A percentile compares a stretch with the other conserved stretches of the same genome.
These are phyloP conservation scores for Alsophila aescularia DNA, from an alignment of 2,888 invertebrate species.

Conservation along the genomic window DNA sequence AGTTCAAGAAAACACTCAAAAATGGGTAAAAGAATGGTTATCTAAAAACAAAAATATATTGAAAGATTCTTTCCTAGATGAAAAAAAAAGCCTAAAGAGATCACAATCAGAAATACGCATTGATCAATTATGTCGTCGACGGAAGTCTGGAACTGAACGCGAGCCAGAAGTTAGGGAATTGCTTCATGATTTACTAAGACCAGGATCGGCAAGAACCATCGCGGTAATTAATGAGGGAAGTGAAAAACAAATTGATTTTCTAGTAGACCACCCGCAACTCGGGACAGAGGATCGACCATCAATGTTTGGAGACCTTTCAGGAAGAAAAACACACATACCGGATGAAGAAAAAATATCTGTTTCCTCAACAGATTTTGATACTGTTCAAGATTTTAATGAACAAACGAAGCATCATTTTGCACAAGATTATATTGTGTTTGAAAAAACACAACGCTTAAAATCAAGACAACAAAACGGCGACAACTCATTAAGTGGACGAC, in stretches of 20 bases:
- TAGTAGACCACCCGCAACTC: not conserved
- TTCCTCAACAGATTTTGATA: not conserved
- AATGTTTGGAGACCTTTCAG: not conserved
- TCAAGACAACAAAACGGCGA: conserved; percentile 46
- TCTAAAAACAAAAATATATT: conserved; percentile 42
- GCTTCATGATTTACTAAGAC: conserved; percentile 7
- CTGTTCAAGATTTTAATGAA: no score
- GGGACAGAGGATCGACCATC: not conserved
- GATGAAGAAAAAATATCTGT: not conserved
- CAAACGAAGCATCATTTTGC: no score
- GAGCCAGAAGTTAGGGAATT: conserved; percentile 20
- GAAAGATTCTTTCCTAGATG: conserved; percentile 26
- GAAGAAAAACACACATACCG: not conserved
- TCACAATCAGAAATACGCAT: conserved; percentile 33
- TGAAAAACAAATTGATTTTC: conserved; percentile 1
- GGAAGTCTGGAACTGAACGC: not conserved
- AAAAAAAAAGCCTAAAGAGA: conserved; percentile 17
- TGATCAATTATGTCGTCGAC: conserved; percentile 22
- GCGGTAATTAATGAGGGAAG: not conserved
- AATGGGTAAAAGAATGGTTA: conserved; percentile 44
- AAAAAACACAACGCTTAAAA: no score
- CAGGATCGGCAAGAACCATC: conserved; percentile 9
- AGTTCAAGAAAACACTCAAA: conserved; percentile 43
- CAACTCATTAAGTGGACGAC: no score
- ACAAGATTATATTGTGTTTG: no score